Percentiles rank a stretch among this genome's conserved stretches.
phyloP scores from a whole-genome alignment of 1,140 invertebrate species.

The Euschistus heros region DNA sequence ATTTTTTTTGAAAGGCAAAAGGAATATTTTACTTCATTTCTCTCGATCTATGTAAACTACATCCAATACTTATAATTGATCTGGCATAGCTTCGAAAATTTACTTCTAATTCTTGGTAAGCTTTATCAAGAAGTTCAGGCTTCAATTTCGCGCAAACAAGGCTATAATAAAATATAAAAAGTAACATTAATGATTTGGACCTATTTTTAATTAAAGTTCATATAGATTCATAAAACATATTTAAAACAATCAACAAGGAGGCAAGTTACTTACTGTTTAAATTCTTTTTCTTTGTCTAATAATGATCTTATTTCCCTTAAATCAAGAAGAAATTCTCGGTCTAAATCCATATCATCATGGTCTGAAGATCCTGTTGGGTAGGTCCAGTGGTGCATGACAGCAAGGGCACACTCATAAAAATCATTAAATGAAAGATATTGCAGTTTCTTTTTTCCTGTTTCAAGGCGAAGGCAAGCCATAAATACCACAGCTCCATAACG shows the following conservation, averaged over 20 bases:
- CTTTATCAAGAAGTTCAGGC: constrained; percentile 59
- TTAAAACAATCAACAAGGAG: neutral
- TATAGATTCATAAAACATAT: neutral
- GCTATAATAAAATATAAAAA: constrained; percentile 40
- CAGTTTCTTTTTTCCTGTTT: constrained; percentile 83
- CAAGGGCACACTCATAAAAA: constrained; percentile 75
- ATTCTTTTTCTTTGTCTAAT: constrained; percentile 82
- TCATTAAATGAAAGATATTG: constrained; percentile 79
- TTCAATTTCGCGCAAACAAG: constrained; percentile 60
- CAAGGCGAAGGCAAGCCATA: constrained; percentile 82
- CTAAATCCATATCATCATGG: constrained; percentile 82
- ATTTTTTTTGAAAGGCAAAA: neutral
- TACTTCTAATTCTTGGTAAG: constrained; percentile 60
- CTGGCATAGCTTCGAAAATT: constrained; percentile 75
- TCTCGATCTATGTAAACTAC: constrained; percentile 71
- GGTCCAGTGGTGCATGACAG: constrained; percentile 84
- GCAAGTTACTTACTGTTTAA: constrained; percentile 55
- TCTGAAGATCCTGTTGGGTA: constrained; percentile 54
- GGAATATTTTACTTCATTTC: constrained; percentile 48
- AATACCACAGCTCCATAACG: constrained; percentile 90
- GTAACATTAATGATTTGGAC: no score
- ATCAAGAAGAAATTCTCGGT: constrained; percentile 81
- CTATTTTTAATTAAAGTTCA: neutral
- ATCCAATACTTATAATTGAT: constrained; percentile 69
- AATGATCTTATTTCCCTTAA: constrained; percentile 73